A percentile compares a stretch with the other conserved stretches of the same genome.
Evolutionary conservation across 2,113 vertebrate species (phyloP).

Genomic region (Dendropsophus ebraccatus): DNA sequence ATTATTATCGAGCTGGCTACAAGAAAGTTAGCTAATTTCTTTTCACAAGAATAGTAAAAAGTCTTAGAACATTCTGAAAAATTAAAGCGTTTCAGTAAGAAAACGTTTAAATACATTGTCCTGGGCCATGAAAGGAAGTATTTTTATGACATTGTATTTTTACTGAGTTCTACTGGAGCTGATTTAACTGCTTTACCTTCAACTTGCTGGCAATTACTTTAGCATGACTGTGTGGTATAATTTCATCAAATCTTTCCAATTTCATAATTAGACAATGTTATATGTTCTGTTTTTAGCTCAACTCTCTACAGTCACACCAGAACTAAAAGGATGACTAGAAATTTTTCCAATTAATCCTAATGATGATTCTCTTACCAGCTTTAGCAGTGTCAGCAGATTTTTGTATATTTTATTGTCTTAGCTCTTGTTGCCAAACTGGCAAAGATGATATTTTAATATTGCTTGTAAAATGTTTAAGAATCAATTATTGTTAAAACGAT

Average conservation of each 20-base stretch:
- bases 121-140: neutral
- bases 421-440: neutral
- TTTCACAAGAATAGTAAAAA: neutral
- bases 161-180: neutral
- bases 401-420: neutral
- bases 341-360: constrained; percentile 4
- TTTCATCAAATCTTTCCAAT: neutral
- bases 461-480: neutral
- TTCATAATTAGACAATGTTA: neutral
- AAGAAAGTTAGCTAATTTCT: neutral
- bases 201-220: neutral
- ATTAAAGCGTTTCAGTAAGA: neutral
- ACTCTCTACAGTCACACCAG: neutral
- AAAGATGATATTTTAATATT: neutral
- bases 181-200: neutral
- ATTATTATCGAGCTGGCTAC: neutral
- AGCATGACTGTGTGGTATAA: neutral
- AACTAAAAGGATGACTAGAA: neutral
- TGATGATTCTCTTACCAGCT: constrained; percentile 3
- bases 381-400: neutral
- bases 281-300: neutral
- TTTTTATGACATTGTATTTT: neutral
- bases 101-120: neutral
- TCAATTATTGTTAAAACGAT: neutral
- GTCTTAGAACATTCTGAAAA: neutral